These are phyloP conservation scores for Phycodurus eques DNA, from an alignment of 2,113 vertebrate genomes.

Conservation along the genomic window DNA sequence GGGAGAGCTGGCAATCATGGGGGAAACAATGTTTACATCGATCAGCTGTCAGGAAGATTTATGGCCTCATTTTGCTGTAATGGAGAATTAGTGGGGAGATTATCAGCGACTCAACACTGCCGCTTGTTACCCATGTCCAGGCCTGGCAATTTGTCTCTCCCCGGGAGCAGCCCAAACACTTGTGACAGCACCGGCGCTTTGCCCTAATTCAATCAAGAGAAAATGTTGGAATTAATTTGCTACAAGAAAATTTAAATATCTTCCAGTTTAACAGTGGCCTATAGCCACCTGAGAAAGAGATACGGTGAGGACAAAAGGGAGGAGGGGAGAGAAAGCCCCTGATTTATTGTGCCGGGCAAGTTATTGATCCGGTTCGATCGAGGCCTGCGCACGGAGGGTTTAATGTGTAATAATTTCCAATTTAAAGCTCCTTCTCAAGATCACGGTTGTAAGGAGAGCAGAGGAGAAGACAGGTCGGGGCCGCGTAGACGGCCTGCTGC, in stretches of 20 bases:
- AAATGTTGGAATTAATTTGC: constrained; percentile 99
- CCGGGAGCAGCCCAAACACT: constrained; percentile 86
- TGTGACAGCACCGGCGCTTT: constrained; percentile 99
- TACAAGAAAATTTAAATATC: constrained; percentile 99
- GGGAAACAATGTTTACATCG: constrained; percentile 99
- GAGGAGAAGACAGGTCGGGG: constrained; percentile 83
- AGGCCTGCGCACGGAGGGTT: constrained; percentile 85
- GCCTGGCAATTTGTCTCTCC: constrained; percentile 99
- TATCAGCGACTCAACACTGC: constrained; percentile 99
- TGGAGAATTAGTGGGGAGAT: constrained; percentile 99
- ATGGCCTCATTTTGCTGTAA: constrained; percentile 99
- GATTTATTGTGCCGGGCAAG: constrained; percentile 98
- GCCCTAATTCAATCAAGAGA: constrained; percentile 99
- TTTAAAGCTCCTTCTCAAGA: constrained; percentile 99
- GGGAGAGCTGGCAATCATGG: constrained; percentile 99
- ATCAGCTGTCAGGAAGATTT: constrained; percentile 99
- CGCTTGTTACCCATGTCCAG: constrained; percentile 99
- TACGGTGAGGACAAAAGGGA: constrained; percentile 19
- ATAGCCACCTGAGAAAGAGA: constrained; percentile 77
- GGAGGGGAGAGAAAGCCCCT: constrained; percentile 77
- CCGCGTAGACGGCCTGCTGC: constrained; percentile 90
- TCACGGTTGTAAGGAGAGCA: constrained; percentile 91
- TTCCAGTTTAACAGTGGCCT: constrained; percentile 92
- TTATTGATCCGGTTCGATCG: constrained; percentile 98
- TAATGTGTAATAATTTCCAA: constrained; percentile 99